Percentiles rank a stretch among this genome's conserved stretches.
Conservation (phyloP, 2,113 vertebrate genomes). For the Phalacrocorax aristotelis region DNA sequence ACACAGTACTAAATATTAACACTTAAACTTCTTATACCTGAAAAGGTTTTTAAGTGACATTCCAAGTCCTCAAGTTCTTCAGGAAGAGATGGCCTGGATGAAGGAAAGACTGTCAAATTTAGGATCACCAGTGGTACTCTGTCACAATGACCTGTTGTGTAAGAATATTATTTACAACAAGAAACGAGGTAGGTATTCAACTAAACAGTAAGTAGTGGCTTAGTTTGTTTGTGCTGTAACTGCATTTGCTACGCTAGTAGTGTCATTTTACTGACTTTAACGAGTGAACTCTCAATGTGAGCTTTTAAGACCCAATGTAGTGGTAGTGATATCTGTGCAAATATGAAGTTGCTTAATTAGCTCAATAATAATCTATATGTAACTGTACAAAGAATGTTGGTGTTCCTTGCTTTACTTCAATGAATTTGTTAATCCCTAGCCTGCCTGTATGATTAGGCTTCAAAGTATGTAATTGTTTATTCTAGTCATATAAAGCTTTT, state of each 20-base stretch:
- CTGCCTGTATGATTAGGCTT: neutral
- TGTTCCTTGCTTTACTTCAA: neutral
- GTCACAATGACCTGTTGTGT: constrained; percentile 98
- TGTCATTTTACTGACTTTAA: neutral
- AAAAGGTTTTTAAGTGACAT: constrained; percentile 87
- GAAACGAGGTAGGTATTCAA: constrained; percentile 86
- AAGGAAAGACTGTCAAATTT: constrained; percentile 89
- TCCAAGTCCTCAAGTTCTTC: constrained; percentile 82
- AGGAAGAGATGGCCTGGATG: constrained; percentile 93
- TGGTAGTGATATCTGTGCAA: neutral
- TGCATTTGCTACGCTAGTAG: neutral
- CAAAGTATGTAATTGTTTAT: neutral
- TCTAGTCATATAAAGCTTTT: neutral
- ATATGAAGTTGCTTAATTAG: neutral
- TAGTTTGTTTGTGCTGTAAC: neutral
- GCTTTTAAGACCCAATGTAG: neutral
- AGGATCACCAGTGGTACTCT: constrained; percentile 94
- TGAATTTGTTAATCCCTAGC: neutral
- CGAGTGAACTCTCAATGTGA: neutral
- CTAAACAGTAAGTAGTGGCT: constrained; percentile 51
- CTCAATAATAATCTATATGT: neutral
- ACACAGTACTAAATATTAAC: neutral
- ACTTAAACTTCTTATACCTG: neutral
- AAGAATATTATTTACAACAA: constrained; percentile 99
- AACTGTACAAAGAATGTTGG: neutral